Evolutionary conservation across 2,888 invertebrate genomes (phyloP).

Genomic region (Aquatica leii): DNA sequence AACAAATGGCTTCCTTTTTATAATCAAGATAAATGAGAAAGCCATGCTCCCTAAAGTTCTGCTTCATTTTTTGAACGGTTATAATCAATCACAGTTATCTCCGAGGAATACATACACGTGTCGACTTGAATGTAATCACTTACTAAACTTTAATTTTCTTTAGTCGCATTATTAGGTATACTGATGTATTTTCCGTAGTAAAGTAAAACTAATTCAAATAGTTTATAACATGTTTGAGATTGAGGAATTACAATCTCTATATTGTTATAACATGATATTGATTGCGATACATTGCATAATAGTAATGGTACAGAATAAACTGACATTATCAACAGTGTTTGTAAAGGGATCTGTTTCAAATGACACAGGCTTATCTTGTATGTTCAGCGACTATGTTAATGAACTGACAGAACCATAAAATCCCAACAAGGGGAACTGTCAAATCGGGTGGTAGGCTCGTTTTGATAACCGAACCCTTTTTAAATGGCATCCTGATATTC

Average conservation of each 20-base stretch:
- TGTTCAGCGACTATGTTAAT: conserved; percentile 38
- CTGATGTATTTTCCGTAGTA: conserved; percentile 9
- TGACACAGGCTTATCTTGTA: conserved; percentile 40
- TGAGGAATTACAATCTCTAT: conserved; percentile 15
- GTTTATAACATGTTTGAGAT: conserved; percentile 15
- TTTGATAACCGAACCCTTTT: conserved; percentile 31
- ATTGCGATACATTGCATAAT: conserved; percentile 20
- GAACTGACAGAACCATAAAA: conserved; percentile 30
- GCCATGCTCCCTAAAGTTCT: conserved; percentile 36
- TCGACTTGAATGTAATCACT: conserved; percentile 38
- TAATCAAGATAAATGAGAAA: conserved; percentile 41
- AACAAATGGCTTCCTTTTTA: conserved; percentile 42
- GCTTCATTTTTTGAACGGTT: conserved; percentile 34
- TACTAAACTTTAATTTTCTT: conserved; percentile 31
- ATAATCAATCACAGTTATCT: conserved; percentile 38
- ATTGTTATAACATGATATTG: conserved; percentile 19
- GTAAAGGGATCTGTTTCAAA: conserved; percentile 37
- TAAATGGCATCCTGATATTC: conserved; percentile 24
- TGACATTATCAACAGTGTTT: conserved; percentile 34
- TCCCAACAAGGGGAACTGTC: conserved; percentile 15
- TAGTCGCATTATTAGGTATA: background rate
- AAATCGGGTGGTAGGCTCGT: conserved; percentile 12
- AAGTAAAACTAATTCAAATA: conserved; percentile 7
- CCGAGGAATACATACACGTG: conserved; percentile 36
- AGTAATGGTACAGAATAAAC: conserved; percentile 17